These are phyloP conservation scores for Bombyx mandarina DNA, from an alignment of 1,140 invertebrate genomes.

Conservation along the genomic window DNA sequence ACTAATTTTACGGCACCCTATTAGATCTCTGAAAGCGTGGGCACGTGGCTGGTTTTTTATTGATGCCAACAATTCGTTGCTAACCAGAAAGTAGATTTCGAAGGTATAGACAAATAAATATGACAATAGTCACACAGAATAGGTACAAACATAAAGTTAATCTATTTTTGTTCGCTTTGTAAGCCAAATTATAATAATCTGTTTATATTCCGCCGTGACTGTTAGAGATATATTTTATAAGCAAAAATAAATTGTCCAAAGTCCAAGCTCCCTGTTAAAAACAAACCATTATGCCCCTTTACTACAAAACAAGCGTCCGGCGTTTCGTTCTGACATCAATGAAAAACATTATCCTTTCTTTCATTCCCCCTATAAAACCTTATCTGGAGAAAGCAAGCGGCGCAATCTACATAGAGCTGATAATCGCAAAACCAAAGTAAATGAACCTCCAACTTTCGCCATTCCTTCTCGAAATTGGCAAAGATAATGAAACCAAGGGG, in stretches of 20 bases:
- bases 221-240: too few relatives aligned
- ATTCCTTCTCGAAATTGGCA: slow-evolving; percentile 12
- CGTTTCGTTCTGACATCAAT: slow-evolving; percentile 57
- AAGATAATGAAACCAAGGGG: slow-evolving; percentile 46
- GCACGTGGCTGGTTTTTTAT: slow-evolving; percentile 12
- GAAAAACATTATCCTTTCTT: slow-evolving; percentile 66
- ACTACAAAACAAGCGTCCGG: slow-evolving; percentile 26
- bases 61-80: background rate
- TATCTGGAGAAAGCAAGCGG: slow-evolving; percentile 63
- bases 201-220: too few relatives aligned
- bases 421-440: slow-evolving; percentile 48
- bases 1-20: slow-evolving; percentile 21
- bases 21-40: slow-evolving; percentile 8
- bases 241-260: too few relatives aligned
- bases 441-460: slow-evolving; percentile 30
- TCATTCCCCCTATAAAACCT: slow-evolving; percentile 53
- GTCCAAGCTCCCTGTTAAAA: too few relatives aligned
- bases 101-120: background rate
- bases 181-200: too few relatives aligned
- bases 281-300: slow-evolving; percentile 27
- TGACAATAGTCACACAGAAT: background rate
- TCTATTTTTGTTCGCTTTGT: too few relatives aligned
- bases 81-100: background rate
- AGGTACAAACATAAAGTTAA: too few relatives aligned
- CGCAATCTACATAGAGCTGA: slow-evolving; percentile 68